Evolutionary conservation across 2,888 invertebrate genomes (phyloP).

Genomic region (Alloscopus bannaensis): DNA sequence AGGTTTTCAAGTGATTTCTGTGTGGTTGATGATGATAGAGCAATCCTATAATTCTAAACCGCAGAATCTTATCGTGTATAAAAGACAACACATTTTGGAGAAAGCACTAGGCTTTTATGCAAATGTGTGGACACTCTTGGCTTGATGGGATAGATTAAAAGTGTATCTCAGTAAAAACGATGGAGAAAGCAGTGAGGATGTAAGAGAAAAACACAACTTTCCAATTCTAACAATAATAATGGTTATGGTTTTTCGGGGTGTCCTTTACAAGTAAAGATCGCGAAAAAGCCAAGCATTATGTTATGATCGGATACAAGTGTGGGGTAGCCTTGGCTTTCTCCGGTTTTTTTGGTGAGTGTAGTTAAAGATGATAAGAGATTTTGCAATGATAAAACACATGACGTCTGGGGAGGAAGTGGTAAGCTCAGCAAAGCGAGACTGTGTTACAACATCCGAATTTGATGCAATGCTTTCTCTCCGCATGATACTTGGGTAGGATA

Average conservation of each 20-base stretch:
- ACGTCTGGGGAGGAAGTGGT: neutral
- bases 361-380: conserved; percentile 18
- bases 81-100: neutral
- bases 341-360: neutral
- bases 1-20: neutral
- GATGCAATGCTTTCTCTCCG: neutral
- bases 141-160: conserved; percentile 26
- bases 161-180: neutral
- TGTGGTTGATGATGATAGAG: neutral
- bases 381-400: conserved; percentile 17
- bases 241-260: too few species aligned
- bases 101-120: neutral
- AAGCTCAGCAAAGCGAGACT: conserved; percentile 2
- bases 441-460: conserved; percentile 34
- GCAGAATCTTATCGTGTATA: neutral
- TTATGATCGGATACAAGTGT: too few species aligned
- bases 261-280: too few species aligned
- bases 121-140: conserved; percentile 23
- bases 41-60: neutral
- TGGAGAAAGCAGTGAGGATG: neutral
- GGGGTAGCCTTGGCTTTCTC: too few species aligned
- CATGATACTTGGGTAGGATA: conserved; percentile 1
- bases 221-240: too few species aligned
- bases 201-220: too few species aligned
- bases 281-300: too few species aligned